Evolutionary conservation across 1,140 invertebrate genomes (phyloP).

Genomic region (Bombus sibiricus): DNA sequence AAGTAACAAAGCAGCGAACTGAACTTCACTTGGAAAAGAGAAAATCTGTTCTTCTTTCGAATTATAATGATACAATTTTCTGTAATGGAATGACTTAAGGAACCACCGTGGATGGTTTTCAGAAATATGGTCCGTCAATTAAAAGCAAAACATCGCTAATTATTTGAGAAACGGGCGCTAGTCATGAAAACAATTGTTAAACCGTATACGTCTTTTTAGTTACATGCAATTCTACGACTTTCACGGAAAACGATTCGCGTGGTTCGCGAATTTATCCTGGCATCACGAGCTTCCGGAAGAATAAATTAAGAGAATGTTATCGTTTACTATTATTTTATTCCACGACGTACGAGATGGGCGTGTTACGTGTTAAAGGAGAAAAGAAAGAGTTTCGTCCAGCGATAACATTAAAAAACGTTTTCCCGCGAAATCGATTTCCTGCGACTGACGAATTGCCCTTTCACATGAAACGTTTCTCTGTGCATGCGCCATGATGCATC

Average conservation of each 20-base stretch:
- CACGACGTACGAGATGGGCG: background rate
- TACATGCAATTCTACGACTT: constrained; percentile 3
- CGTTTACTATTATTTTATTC: constrained; percentile 19
- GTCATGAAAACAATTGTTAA: constrained; percentile 7
- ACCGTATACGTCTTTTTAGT: background rate
- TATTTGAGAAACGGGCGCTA: background rate
- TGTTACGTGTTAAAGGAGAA: background rate
- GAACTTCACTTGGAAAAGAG: background rate
- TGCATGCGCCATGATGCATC: background rate
- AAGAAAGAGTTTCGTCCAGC: background rate
- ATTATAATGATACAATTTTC: background rate
- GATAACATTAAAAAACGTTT: constrained; percentile 34
- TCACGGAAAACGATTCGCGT: constrained; percentile 36
- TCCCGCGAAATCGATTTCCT: constrained; percentile 48
- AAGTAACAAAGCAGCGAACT: no score
- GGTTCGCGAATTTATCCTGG: constrained; percentile 28
- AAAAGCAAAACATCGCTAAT: constrained; percentile 13
- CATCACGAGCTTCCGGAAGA: constrained; percentile 30
- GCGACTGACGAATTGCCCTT: constrained; percentile 28
- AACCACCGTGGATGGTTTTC: constrained; percentile 10
- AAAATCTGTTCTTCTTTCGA: background rate
- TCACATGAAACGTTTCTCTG: constrained; percentile 4
- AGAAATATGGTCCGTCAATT: constrained; percentile 33
- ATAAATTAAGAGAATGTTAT: constrained; percentile 50
- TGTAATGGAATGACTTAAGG: background rate